These are phyloP conservation scores for Drosophila flavopinicola DNA, from an alignment of 2,888 invertebrate species.

Conservation along the genomic window DNA sequence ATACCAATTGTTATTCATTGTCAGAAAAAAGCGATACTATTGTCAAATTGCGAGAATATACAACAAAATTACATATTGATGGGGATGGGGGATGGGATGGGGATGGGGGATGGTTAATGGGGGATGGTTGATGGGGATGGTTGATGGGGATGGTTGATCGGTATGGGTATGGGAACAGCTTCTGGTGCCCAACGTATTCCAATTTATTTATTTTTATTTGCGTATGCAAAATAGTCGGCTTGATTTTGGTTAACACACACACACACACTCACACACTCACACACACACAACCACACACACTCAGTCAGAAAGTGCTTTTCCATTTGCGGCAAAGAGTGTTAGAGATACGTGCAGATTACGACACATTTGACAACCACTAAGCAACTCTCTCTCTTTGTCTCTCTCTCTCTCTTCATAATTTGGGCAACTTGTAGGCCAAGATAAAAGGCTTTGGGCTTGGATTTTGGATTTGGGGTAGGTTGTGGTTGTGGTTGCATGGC, in stretches of 20 bases:
- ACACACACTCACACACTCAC: too few species aligned
- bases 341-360: conserved; percentile 18
- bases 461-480: neutral
- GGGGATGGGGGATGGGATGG: too few species aligned
- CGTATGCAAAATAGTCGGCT: conserved; percentile 74
- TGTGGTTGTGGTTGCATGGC: too few species aligned
- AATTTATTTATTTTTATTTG: conserved; percentile 78
- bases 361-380: conserved; percentile 21
- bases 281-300: conserved; percentile 6
- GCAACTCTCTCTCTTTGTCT: conserved; percentile 7
- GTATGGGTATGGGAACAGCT: neutral
- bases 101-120: too few species aligned
- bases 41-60: too few species aligned
- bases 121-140: too few species aligned
- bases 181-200: conserved; percentile 58
- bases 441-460: conserved; percentile 9
- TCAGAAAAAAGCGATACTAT: too few species aligned
- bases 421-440: conserved; percentile 14
- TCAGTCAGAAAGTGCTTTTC: conserved; percentile 50
- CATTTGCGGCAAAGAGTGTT: conserved; percentile 33
- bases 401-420: too few species aligned
- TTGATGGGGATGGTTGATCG: too few species aligned
- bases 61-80: too few species aligned
- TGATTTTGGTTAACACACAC: conserved; percentile 66
- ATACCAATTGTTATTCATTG: too few species aligned